phyloP scores from a whole-genome alignment of 2,113 vertebrate genomes.

The Chamaetylas fuelleborni region DNA sequence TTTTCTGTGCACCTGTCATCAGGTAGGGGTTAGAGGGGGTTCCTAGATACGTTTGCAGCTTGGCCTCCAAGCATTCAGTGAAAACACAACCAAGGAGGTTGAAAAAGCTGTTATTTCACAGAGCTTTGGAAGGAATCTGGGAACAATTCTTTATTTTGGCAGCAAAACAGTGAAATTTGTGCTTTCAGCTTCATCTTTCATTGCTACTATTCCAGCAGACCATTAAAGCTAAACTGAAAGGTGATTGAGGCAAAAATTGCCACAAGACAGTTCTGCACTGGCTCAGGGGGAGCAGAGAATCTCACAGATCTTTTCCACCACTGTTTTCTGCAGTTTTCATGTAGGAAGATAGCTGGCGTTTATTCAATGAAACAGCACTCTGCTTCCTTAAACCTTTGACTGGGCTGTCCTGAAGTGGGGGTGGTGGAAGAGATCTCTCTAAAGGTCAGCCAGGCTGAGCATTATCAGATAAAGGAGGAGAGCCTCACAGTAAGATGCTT shows the following conservation, averaged over 20 bases:
- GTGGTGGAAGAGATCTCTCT: background rate
- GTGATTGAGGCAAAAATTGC: background rate
- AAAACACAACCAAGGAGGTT: background rate
- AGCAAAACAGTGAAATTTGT: slow-evolving; percentile 6
- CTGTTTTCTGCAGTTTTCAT: background rate
- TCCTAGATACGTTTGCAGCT: background rate
- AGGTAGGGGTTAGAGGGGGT: too few relatives aligned
- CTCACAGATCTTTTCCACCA: background rate
- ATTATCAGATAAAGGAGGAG: background rate
- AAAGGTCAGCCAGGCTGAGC: background rate
- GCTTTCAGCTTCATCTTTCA: slow-evolving; percentile 28
- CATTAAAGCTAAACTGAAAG: background rate
- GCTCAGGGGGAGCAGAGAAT: background rate
- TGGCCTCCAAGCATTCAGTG: background rate
- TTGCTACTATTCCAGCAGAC: slow-evolving; percentile 3
- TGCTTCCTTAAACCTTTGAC: background rate
- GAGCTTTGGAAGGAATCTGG: slow-evolving; percentile 8
- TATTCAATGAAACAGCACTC: background rate
- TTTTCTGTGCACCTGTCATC: background rate
- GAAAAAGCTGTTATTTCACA: background rate
- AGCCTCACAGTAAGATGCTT: background rate
- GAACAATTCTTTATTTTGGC: slow-evolving; percentile 15
- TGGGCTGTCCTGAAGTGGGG: background rate
- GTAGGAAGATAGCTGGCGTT: background rate
- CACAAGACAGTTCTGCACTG: background rate